These are phyloP conservation scores for Piezodorus guildinii DNA, from an alignment of 1,140 invertebrate species.

Conservation along the genomic window DNA sequence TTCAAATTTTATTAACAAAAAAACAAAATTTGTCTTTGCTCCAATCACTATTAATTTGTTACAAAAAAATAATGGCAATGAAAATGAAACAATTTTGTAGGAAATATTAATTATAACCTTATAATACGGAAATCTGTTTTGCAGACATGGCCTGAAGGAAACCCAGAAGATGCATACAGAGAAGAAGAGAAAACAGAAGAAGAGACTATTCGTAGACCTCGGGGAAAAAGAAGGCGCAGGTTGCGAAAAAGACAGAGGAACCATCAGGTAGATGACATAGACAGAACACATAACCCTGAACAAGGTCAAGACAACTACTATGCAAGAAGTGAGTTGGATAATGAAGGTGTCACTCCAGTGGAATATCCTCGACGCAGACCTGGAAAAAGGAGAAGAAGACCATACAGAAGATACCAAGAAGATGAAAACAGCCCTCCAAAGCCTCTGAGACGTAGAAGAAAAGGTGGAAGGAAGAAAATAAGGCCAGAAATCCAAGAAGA, in stretches of 20 bases:
- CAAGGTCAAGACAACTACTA: neutral
- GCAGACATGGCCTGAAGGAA: neutral
- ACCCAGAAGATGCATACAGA: neutral
- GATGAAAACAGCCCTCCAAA: conserved; percentile 18
- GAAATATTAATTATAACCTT: no score
- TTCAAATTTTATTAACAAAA: no score
- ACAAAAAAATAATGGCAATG: no score
- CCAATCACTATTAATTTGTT: no score
- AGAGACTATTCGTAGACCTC: neutral
- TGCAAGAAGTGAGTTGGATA: neutral
- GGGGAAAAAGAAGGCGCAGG: neutral
- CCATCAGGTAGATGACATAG: neutral
- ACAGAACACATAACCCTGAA: neutral
- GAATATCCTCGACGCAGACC: conserved; percentile 31
- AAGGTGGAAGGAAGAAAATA: conserved; percentile 23
- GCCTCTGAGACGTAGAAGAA: conserved; percentile 24
- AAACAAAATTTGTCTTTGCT: no score
- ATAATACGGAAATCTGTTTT: neutral
- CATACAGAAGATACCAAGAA: conserved; percentile 20
- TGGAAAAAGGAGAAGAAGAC: conserved; percentile 35
- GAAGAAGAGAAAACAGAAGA: neutral
- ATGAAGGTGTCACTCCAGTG: neutral
- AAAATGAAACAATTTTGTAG: no score
- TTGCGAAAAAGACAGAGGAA: neutral
- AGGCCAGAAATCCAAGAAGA: conserved; percentile 7